These are phyloP conservation scores for Camponotus floridanus DNA, from an alignment of 1,140 invertebrate species.

Conservation along the genomic window DNA sequence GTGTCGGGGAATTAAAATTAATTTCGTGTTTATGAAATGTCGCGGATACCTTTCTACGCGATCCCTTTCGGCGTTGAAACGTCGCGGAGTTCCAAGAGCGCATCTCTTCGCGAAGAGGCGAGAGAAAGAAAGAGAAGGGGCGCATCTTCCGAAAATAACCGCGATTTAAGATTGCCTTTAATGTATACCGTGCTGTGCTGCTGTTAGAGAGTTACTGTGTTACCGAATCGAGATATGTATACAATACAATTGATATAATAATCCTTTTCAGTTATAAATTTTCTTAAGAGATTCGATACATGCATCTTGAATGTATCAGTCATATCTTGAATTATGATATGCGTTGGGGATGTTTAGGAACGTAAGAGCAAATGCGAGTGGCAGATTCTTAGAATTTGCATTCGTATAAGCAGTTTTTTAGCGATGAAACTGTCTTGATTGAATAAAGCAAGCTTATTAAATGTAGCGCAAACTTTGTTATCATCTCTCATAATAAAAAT, in stretches of 20 bases:
- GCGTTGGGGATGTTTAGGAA: background rate
- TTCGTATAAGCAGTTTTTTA: background rate
- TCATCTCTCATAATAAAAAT: background rate
- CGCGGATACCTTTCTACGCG: constrained; percentile 77
- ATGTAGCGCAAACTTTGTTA: background rate
- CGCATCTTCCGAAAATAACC: constrained; percentile 80
- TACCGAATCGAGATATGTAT: constrained; percentile 6
- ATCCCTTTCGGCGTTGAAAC: constrained; percentile 49
- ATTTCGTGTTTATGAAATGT: constrained; percentile 84
- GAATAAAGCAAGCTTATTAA: background rate
- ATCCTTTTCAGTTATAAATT: background rate
- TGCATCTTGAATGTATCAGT: background rate
- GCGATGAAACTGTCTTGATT: background rate
- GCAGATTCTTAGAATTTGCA: background rate
- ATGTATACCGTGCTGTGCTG: constrained; percentile 14
- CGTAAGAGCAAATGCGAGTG: background rate
- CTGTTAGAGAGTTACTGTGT: background rate
- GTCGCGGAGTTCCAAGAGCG: constrained; percentile 26
- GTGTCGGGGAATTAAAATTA: constrained; percentile 81
- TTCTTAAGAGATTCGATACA: background rate
- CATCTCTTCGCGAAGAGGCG: constrained; percentile 29
- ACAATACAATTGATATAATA: constrained; percentile 12
- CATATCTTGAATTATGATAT: constrained; percentile 4
- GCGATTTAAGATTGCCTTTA: constrained; percentile 73
- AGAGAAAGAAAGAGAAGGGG: constrained; percentile 29